Evolutionary conservation across 2,888 invertebrate genomes (phyloP), one percentile per base, ranked within the genome.

Genomic region (Tridacna gigas): DNA sequence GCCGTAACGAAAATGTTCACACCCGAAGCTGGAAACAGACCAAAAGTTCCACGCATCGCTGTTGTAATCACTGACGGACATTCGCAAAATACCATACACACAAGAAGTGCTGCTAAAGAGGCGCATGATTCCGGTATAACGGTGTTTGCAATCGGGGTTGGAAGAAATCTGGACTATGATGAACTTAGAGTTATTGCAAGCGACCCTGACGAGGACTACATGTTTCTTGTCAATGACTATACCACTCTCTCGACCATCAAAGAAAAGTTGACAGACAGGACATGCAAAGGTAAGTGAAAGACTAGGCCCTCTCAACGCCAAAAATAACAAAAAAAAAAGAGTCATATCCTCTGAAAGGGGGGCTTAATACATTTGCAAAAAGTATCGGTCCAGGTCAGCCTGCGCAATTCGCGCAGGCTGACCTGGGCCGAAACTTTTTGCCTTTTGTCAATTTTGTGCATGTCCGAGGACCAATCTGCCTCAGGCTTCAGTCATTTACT

Each of bases 61-160:
- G 86, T 94, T 12, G 90, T 94, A 48, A 89, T 94, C 69, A 94
- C 94, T 1, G 94, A 94, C 83, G 94, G 94, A 4, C 83, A 88
- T 45, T 93, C 93, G 0, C 89, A 91, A 28, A 81, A 91, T 74
- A 79, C 83, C 5, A 25, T 26, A 18, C 79, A 76, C 60, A 93
- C 93, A 11, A 84, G 80, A 18, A 45, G 65, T 7, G 90, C 91
- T 26, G 93, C 93, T 4, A 45, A 77, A 20, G 65, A 74, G 28
- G 91, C 90, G 0, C 88, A 89, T 47, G 76, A 88, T 13, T 77
- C 75, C 2, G 90, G 89, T n/a, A 91, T 92, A 26, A 82, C 86
- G 22, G 79, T 91, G 73, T 92, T 92, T 77, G 91, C 92, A 65
- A 89, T 93, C 20, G 93, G 93, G 15, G 91, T 93, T 0, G 93